Evolutionary conservation across 92 coral and sea anemone genomes (phyloP).

Genomic region (Ricordea florida): DNA sequence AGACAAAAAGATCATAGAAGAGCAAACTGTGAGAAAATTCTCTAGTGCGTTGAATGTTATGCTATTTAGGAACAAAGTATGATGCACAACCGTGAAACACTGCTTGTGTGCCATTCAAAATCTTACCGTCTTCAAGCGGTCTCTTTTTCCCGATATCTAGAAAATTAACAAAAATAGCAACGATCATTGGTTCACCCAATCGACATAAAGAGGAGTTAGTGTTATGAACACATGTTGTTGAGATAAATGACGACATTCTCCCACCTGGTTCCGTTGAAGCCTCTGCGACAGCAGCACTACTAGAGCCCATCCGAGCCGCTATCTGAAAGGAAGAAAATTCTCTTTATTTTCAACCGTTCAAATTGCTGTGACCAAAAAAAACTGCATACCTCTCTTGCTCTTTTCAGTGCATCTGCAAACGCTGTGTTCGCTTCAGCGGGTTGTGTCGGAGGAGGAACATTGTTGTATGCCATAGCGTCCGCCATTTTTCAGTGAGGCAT

Average conservation of each 20-base stretch:
- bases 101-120: background rate
- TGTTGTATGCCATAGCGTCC: constrained; percentile 67
- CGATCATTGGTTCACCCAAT: background rate
- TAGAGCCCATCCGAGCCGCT: constrained; percentile 91
- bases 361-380: too few relatives aligned
- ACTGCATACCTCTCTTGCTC: constrained; percentile 97
- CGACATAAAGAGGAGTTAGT: background rate
- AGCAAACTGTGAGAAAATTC: background rate
- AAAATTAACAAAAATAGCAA: background rate
- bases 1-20: background rate
- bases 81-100: background rate
- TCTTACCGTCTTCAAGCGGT: constrained; percentile 45
- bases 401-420: constrained; percentile 89
- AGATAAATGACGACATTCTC: constrained; percentile 6
- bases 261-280: constrained; percentile 31
- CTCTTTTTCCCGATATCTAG: constrained; percentile 59
- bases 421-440: constrained; percentile 78
- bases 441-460: constrained; percentile 81
- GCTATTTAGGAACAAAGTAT: background rate
- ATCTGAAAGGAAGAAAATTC: constrained; percentile 53
- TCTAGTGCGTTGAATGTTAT: background rate
- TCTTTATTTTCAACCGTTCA: background rate
- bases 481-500: constrained; percentile 78
- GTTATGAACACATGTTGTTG: background rate
- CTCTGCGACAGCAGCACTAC: constrained; percentile 33